Percentiles rank a stretch among this genome's conserved stretches.
phyloP scores from a whole-genome alignment of 2,888 invertebrate species.

The Meliscaeva auricollis region DNA sequence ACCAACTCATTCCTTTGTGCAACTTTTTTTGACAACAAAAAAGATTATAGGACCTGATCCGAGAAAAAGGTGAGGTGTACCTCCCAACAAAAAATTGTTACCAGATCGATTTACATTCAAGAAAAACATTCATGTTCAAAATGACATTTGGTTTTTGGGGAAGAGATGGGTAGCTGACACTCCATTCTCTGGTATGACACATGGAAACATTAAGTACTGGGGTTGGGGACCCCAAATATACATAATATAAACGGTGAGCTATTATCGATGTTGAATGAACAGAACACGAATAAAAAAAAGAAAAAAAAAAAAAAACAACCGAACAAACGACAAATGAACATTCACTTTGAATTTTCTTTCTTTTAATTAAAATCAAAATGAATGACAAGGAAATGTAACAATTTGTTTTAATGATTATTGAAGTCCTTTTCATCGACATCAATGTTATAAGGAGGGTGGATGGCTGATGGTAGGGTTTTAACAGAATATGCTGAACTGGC shows the following conservation, averaged over 20 bases:
- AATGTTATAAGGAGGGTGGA: constrained; percentile 17
- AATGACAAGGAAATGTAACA: constrained; percentile 75
- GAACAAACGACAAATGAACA: constrained; percentile 60
- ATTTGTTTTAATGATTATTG: constrained; percentile 76
- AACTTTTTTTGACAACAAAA: not conserved
- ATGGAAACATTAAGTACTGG: constrained; percentile 38
- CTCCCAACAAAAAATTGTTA: constrained; percentile 26
- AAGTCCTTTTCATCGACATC: constrained; percentile 69
- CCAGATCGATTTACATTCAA: constrained; percentile 65
- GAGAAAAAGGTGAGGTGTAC: constrained; percentile 19
- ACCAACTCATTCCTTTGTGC: not conserved
- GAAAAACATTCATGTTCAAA: constrained; percentile 54
- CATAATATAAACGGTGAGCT: constrained; percentile 35
- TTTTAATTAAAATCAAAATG: constrained; percentile 76
- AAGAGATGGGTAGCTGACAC: not conserved
- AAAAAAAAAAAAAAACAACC: not conserved
- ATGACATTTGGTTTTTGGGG: constrained; percentile 11
- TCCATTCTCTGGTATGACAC: constrained; percentile 20
- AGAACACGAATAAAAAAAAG: constrained; percentile 13
- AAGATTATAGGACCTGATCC: constrained; percentile 7
- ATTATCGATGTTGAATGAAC: constrained; percentile 52
- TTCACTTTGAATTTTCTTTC: constrained; percentile 73
- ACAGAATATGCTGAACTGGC: not conserved
- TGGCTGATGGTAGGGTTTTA: not conserved
- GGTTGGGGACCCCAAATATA: not conserved